These are phyloP conservation scores for Microchrysa polita DNA, from an alignment of 2,888 invertebrate species.

Conservation along the genomic window DNA sequence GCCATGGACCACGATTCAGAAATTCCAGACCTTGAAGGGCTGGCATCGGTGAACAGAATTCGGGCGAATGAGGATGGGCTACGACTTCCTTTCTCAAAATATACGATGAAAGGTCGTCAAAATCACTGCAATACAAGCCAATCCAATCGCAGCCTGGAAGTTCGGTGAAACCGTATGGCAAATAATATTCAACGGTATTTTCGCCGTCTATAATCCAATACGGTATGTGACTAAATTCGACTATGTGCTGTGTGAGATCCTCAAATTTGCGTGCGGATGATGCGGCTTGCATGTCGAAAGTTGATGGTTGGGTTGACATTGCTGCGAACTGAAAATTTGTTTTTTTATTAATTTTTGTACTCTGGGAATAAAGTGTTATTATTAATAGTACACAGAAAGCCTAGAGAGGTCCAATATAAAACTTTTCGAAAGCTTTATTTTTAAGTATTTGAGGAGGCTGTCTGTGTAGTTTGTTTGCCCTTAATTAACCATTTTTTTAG, in stretches of 20 bases:
- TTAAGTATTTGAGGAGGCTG: no score
- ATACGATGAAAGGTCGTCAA: slow-evolving; percentile 81
- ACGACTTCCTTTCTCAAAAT: slow-evolving; percentile 77
- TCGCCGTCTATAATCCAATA: slow-evolving; percentile 77
- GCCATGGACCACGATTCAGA: neutral
- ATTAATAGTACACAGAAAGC: no score
- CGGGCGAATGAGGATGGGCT: neutral
- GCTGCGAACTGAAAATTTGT: no score
- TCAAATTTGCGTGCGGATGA: neutral
- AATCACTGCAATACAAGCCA: slow-evolving; percentile 81
- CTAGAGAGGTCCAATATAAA: no score
- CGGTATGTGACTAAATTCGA: slow-evolving; percentile 73
- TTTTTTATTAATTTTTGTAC: no score
- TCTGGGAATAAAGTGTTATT: no score
- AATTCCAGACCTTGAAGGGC: neutral
- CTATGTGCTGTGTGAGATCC: slow-evolving; percentile 71
- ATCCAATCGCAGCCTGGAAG: slow-evolving; percentile 80
- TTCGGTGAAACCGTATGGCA: slow-evolving; percentile 57
- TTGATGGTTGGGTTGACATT: neutral
- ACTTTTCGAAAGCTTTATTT: no score
- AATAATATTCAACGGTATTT: slow-evolving; percentile 49
- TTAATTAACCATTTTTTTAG: no score
- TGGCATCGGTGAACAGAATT: neutral
- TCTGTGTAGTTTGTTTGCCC: no score
- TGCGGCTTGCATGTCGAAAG: neutral